phyloP scores from a whole-genome alignment of 2,888 invertebrate species.

The Flabesymbios commensalis region DNA sequence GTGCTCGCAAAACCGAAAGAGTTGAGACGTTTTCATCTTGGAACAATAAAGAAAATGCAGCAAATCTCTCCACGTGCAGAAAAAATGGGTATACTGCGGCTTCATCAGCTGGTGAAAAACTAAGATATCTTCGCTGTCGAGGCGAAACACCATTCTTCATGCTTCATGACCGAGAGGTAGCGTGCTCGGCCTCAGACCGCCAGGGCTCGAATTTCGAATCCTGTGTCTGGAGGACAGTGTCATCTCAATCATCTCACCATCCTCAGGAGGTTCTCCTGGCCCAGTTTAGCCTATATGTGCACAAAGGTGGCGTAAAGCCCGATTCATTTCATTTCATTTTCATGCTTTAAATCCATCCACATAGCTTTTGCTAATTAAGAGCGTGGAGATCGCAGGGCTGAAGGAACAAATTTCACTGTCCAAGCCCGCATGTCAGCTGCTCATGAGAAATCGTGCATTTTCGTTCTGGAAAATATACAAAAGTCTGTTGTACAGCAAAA shows the following conservation, averaged over 20 bases:
- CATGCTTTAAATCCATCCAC: neutral
- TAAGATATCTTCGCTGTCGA: neutral
- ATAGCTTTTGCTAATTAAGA: slow-evolving; percentile 1
- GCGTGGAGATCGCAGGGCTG: neutral
- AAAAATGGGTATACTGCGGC: neutral
- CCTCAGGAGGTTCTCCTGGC: too few species aligned
- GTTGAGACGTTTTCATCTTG: neutral
- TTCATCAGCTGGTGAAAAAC: neutral
- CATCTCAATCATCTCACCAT: too few species aligned
- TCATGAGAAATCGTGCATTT: neutral
- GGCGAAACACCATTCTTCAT: slow-evolving; percentile 1
- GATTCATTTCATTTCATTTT: too few species aligned
- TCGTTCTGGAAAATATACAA: neutral
- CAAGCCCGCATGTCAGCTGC: neutral
- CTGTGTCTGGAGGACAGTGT: too few species aligned
- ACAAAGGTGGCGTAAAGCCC: too few species aligned
- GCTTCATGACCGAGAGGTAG: too few species aligned
- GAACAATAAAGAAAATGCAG: neutral
- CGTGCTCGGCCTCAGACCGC: too few species aligned
- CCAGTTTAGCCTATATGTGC: too few species aligned
- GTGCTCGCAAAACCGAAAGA: slow-evolving; percentile 3
- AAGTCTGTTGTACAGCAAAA: neutral
- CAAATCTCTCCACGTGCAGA: neutral
- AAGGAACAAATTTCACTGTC: neutral
- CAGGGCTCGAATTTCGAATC: too few species aligned